Conservation (phyloP, 35 echinoderm and acorn worm species). For the Amphiura filiformis region DNA sequence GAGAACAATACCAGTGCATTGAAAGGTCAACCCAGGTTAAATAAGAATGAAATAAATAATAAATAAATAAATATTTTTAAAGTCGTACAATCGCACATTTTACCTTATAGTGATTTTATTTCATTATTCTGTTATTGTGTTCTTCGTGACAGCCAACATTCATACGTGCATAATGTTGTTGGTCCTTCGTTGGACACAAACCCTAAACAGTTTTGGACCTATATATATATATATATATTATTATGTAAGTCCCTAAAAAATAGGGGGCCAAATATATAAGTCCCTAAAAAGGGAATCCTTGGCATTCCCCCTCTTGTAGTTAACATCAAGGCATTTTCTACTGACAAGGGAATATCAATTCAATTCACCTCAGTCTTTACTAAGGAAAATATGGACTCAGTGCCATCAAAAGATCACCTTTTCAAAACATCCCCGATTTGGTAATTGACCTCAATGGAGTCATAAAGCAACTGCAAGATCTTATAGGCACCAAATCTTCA, state of each 20-base stretch:
- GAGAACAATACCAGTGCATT: no score
- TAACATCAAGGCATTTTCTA: neutral
- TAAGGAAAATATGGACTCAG: neutral
- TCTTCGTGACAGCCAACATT: neutral
- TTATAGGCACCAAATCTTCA: neutral
- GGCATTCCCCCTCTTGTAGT: neutral
- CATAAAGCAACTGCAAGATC: conserved; percentile 27
- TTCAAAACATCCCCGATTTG: neutral
- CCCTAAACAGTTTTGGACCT: conserved; percentile 28
- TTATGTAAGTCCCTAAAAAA: neutral
- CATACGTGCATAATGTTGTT: conserved; percentile 10
- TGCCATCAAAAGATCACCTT: conserved; percentile 23
- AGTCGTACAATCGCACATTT: no score
- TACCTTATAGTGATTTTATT: no score
- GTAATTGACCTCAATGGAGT: conserved; percentile 15
- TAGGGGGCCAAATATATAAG: conserved; percentile 1
- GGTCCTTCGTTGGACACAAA: conserved; percentile 18
- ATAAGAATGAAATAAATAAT: no score
- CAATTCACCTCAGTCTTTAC: conserved; percentile 37
- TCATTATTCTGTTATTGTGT: no score
- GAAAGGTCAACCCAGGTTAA: no score
- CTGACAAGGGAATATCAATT: conserved; percentile 1
- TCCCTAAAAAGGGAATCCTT: neutral
- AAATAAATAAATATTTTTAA: no score
- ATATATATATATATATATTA: no score